phyloP scores from a whole-genome alignment of 2,888 invertebrate species.

The Exocentrus adspersus region DNA sequence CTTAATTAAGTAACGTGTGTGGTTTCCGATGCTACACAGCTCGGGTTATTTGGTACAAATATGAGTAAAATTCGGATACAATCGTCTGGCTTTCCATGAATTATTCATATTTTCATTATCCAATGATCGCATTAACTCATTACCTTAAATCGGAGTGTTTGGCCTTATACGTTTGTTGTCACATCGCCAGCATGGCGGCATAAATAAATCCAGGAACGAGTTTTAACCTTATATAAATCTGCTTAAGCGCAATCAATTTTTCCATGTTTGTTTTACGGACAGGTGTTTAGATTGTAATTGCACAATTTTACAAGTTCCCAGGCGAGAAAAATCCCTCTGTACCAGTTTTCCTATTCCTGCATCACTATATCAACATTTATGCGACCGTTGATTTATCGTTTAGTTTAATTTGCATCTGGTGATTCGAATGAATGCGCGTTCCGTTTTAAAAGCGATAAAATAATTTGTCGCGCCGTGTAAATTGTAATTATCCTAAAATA shows the following conservation, averaged over 20 bases:
- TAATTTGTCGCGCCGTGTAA: too few relatives aligned
- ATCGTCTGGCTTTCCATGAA: too few relatives aligned
- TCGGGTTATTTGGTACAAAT: too few relatives aligned
- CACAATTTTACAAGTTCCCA: slow-evolving; percentile 15
- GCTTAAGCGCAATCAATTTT: slow-evolving; percentile 20
- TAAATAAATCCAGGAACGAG: slow-evolving; percentile 25
- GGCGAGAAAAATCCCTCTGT: neutral
- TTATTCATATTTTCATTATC: slow-evolving; percentile 34
- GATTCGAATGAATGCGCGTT: slow-evolving; percentile 6
- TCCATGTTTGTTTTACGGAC: slow-evolving; percentile 23
- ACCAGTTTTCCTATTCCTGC: slow-evolving; percentile 18
- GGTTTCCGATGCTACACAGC: too few relatives aligned
- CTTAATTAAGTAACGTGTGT: slow-evolving; percentile 14
- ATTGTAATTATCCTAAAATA: too few relatives aligned
- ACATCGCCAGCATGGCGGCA: slow-evolving; percentile 28
- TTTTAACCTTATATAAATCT: slow-evolving; percentile 23
- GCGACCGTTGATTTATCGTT: neutral
- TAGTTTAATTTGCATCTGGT: slow-evolving; percentile 9
- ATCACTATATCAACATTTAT: slow-evolving; percentile 18
- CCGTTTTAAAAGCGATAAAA: too few relatives aligned
- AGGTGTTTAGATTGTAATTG: slow-evolving; percentile 24
- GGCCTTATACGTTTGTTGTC: slow-evolving; percentile 40
- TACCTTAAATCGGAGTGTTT: slow-evolving; percentile 39
- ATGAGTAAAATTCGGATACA: too few relatives aligned
- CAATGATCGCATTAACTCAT: slow-evolving; percentile 38